These are phyloP conservation scores for Acromyrmex echinatior DNA, from an alignment of 1,140 invertebrate species.

Conservation along the genomic window DNA sequence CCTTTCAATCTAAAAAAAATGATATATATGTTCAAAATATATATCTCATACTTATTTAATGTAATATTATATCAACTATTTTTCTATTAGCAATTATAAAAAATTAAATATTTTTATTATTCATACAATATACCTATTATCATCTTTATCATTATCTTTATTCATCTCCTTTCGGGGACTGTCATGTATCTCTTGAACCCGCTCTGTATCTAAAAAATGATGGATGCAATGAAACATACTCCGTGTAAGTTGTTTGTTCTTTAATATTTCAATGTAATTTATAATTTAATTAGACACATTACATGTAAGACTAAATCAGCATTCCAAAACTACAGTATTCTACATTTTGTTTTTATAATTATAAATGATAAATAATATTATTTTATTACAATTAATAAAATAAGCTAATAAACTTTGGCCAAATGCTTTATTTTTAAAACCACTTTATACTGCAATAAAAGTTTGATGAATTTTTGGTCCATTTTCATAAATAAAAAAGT, in stretches of 20 bases:
- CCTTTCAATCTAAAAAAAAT: conserved; percentile 83
- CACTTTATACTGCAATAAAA: not conserved
- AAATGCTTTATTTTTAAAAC: not conserved
- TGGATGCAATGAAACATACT: conserved; percentile 32
- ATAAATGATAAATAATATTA: conserved; percentile 2
- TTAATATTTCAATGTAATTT: conserved; percentile 22
- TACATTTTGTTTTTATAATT: not conserved
- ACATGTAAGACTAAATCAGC: not conserved
- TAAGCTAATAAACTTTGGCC: not conserved
- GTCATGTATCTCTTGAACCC: conserved; percentile 76
- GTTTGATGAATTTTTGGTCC: not conserved
- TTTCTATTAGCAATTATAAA: not conserved
- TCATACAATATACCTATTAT: conserved; percentile 73
- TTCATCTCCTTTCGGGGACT: conserved; percentile 75
- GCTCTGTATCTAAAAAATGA: conserved; percentile 78
- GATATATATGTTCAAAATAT: conserved; percentile 70
- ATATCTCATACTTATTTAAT: conserved; percentile 15
- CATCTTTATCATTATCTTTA: conserved; percentile 81
- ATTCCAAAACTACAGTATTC: conserved; percentile 4
- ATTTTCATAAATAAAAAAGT: not conserved
- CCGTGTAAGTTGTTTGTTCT: not conserved
- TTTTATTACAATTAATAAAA: conserved; percentile 20
- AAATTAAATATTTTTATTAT: conserved; percentile 8
- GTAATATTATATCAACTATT: conserved; percentile 4
- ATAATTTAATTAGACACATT: not conserved